Conservation (phyloP, 2,888 invertebrate species). For the Plagodis pulveraria region DNA sequence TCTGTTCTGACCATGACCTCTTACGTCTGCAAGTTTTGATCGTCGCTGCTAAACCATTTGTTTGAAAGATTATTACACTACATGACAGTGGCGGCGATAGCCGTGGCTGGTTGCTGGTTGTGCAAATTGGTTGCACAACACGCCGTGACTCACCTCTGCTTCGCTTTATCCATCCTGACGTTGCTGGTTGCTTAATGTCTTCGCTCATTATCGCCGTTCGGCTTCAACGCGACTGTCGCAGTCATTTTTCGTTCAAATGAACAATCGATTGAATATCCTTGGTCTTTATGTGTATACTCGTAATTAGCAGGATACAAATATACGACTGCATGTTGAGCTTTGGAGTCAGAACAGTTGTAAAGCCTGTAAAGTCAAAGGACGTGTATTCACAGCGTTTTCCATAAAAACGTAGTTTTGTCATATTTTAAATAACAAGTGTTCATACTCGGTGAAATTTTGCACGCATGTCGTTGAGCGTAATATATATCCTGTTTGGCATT, state of each 20-base stretch:
- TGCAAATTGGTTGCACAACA: constrained; percentile 74
- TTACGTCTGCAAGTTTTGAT: constrained; percentile 41
- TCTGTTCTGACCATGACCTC: constrained; percentile 46
- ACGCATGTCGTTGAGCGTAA: too few relatives aligned
- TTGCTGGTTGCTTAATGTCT: constrained; percentile 60
- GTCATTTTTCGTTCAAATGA: constrained; percentile 20
- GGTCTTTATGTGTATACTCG: constrained; percentile 8
- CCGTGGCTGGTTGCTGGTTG: constrained; percentile 67
- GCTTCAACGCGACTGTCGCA: constrained; percentile 16
- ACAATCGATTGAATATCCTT: constrained; percentile 13
- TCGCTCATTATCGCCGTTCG: constrained; percentile 59
- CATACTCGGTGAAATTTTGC: too few relatives aligned
- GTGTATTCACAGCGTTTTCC: too few relatives aligned
- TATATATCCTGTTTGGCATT: too few relatives aligned
- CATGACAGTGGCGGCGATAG: constrained; percentile 55
- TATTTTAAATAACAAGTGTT: too few relatives aligned
- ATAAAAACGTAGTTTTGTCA: too few relatives aligned
- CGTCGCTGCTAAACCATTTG: constrained; percentile 40
- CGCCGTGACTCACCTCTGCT: constrained; percentile 69
- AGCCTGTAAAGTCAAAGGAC: too few relatives aligned
- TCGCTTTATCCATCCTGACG: constrained; percentile 65
- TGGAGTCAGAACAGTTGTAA: too few relatives aligned
- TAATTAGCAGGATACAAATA: not conserved
- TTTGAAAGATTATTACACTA: constrained; percentile 45
- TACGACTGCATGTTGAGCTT: too few relatives aligned